Percentiles rank a stretch among this genome's conserved stretches.
Evolutionary conservation across 2,888 invertebrate species (phyloP).

Genomic region (Lasioglossum malachurum): DNA sequence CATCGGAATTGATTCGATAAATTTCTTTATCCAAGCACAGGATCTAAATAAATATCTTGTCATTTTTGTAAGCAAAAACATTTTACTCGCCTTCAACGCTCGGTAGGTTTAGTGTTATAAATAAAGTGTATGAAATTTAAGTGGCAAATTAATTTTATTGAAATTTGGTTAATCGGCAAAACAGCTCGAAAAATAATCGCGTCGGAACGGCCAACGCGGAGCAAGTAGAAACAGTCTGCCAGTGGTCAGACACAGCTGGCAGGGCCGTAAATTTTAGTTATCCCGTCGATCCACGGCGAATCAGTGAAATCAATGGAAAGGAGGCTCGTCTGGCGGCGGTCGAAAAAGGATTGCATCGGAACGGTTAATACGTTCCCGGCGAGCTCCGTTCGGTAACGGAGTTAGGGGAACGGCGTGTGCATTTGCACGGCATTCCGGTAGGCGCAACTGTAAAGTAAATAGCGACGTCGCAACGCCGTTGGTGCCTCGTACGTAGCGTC

Average conservation of each 20-base stretch:
- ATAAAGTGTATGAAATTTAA: too few species aligned
- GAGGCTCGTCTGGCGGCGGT: not conserved
- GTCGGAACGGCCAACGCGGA: not conserved
- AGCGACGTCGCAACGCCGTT: constrained; percentile 61
- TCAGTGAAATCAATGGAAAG: not conserved
- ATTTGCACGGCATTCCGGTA: constrained; percentile 59
- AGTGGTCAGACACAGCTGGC: not conserved
- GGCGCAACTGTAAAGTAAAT: constrained; percentile 67
- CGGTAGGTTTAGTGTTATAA: not conserved
- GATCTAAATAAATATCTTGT: too few species aligned
- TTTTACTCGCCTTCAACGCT: too few species aligned
- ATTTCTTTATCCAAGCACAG: too few species aligned
- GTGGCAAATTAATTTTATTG: too few species aligned
- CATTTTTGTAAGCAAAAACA: too few species aligned
- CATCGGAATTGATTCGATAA: too few species aligned
- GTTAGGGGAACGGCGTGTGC: constrained; percentile 25
- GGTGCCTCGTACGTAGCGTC: constrained; percentile 56
- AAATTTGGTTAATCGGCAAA: not conserved
- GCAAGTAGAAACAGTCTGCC: not conserved
- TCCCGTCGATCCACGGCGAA: not conserved
- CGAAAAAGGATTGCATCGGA: constrained; percentile 12
- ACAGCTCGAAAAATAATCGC: not conserved
- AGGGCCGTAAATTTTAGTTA: not conserved
- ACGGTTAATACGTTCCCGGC: constrained; percentile 4
- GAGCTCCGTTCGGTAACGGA: constrained; percentile 8